A percentile compares a stretch with the other conserved stretches of the same genome.
phyloP scores from a whole-genome alignment of 2,113 vertebrate genomes.

The Neolamprologus tretocephalus region DNA sequence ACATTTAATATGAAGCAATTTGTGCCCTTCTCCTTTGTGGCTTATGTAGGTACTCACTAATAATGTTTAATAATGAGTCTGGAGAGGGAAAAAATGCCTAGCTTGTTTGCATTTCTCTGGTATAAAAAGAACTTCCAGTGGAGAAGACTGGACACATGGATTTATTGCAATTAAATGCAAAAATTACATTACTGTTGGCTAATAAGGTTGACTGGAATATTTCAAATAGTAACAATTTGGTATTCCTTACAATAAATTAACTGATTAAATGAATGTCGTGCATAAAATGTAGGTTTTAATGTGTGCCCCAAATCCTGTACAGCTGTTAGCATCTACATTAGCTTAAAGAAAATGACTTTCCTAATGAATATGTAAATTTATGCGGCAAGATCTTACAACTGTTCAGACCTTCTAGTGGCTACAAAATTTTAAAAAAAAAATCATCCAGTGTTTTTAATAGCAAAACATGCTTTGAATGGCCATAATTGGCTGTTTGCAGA shows the following conservation, averaged over 20 bases:
- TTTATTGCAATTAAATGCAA: background rate
- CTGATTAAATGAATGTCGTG: background rate
- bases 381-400: background rate
- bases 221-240: background rate
- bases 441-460: background rate
- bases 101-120: background rate
- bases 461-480: background rate
- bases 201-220: background rate
- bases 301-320: background rate
- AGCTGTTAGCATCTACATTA: background rate
- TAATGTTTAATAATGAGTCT: background rate
- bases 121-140: background rate
- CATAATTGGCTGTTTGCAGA: background rate
- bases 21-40: background rate
- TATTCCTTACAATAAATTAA: background rate
- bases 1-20: background rate
- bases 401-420: background rate
- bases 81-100: background rate
- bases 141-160: background rate
- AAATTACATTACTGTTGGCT: background rate
- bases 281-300: background rate
- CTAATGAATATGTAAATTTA: conserved; percentile 11
- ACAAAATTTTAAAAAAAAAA: accelerated
- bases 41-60: background rate
- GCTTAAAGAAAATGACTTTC: background rate